Evolutionary conservation across 2,888 invertebrate species (phyloP).

Genomic region (Thalpophila matura): DNA sequence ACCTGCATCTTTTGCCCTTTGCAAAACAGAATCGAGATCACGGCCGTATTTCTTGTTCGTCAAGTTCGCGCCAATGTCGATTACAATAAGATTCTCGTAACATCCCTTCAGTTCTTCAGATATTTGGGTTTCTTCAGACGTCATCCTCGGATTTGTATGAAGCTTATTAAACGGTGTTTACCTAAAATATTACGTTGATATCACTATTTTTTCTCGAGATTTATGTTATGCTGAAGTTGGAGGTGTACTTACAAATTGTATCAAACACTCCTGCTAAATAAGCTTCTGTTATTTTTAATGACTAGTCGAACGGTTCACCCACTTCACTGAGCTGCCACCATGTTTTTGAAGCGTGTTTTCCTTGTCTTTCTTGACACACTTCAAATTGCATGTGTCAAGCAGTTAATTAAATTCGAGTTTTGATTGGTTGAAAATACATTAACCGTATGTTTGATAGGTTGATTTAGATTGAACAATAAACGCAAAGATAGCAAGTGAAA

Average conservation of each 20-base stretch:
- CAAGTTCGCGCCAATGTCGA: conserved; percentile 98
- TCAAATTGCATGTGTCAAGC: conserved; percentile 41
- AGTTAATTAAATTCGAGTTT: fast-evolving
- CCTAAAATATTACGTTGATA: conserved; percentile 70
- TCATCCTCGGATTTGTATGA: conserved; percentile 86
- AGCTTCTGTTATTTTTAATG: conserved; percentile 85
- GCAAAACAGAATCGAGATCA: conserved; percentile 97
- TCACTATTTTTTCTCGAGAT: conserved; percentile 37
- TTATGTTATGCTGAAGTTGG: conserved; percentile 10
- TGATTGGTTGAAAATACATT: conserved; percentile 30
- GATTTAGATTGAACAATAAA: neutral
- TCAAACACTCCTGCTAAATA: conserved; percentile 90
- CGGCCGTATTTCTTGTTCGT: conserved; percentile 98
- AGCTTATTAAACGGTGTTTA: conserved; percentile 90
- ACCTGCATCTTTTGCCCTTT: conserved; percentile 98
- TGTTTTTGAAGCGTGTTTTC: conserved; percentile 77
- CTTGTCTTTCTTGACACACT: conserved; percentile 20
- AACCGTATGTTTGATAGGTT: conserved; percentile 17
- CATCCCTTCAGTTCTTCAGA: conserved; percentile 93
- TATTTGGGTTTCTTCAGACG: conserved; percentile 89
- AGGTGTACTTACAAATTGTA: conserved; percentile 85
- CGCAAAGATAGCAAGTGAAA: neutral
- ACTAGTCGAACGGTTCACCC: conserved; percentile 84
- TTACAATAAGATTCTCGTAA: conserved; percentile 97
- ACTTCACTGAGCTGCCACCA: conserved; percentile 88